Evolutionary conservation across 2,113 vertebrate species (phyloP).

Genomic region (Anarrhichthys ocellatus): DNA sequence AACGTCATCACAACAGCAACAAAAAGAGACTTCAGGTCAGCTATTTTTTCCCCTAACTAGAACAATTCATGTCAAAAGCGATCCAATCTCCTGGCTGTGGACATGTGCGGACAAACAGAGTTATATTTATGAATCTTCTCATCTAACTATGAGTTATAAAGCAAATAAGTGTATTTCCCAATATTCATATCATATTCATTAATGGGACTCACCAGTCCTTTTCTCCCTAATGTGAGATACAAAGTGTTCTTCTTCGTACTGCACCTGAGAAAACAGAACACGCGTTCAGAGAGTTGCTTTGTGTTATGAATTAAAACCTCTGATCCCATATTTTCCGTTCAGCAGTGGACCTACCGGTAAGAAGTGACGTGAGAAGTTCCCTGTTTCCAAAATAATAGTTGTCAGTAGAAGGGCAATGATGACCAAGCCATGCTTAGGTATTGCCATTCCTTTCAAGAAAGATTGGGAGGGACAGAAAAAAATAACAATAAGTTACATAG

Average conservation of each 20-base stretch:
- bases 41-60: neutral
- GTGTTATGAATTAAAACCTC: neutral
- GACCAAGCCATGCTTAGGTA: conserved; percentile 29
- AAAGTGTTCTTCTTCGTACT: conserved; percentile 25
- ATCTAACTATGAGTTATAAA: neutral
- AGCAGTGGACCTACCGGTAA: conserved; percentile 56
- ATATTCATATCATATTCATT: neutral
- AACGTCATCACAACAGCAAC: neutral
- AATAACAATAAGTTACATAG: neutral
- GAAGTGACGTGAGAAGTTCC: conserved; percentile 10
- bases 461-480: neutral
- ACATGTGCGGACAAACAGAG: neutral
- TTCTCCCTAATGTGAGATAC: conserved; percentile 46
- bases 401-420: conserved; percentile 47
- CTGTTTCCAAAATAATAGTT: conserved; percentile 63
- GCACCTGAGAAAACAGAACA: conserved; percentile 35
- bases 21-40: neutral
- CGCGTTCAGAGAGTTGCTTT: neutral
- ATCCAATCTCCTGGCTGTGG: neutral
- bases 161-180: neutral
- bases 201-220: conserved; percentile 55
- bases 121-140: neutral
- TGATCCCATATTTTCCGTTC: conserved; percentile 12
- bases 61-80: neutral
- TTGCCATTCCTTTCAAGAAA: conserved; percentile 67